Base-by-base conservation (phyloP, 2,888 invertebrate genomes). In the Torymus texanus region DNA sequence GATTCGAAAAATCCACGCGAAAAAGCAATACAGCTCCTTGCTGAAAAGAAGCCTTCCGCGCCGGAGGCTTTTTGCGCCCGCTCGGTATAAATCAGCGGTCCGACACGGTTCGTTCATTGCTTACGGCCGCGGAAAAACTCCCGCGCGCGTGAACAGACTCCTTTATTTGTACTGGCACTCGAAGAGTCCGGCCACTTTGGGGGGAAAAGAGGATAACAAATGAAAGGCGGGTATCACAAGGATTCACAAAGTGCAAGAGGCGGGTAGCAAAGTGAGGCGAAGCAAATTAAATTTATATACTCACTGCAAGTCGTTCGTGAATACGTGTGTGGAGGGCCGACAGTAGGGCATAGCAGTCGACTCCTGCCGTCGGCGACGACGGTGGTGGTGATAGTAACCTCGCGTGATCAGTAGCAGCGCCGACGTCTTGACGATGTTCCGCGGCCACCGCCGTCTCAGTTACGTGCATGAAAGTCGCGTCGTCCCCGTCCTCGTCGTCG, bases 231-330 rank as follows among this genome's bases (percentile, higher is more conserved):
- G 1, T 2, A 21, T 1, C 41, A 41, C 41, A 41, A n/a, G n/a
- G 41, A 41, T 8, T 8, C 41, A 8, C 41, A 41, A 8, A 41
- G 41, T 41, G 41, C 41, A 41, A 41, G 8, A 41, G 41, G 41
- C 8, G 41, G 5, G 41, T 8, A 41, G 41, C 41, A 8, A 41
- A 41, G 8, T 8, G 41, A 41, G 41, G 41, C 41, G 41, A 41
- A 5, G 41, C 1, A 41, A 41, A 41, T 8, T 41, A 41, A 41
- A 41, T 16, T 18, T 8, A 14, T 21, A 58, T 53, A 76, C 76
- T 76, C 63, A 77, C 77, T 71, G 77, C 65, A 56, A 71, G 29
- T 59, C 58, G 29, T 58, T 71, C 63, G 21, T 58, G 51, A 59
- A 65, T 65, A 50, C 50, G 24, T 8, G 50, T 14, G 12, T 58